A percentile compares a stretch with the other conserved stretches of the same genome.
phyloP scores from a whole-genome alignment of 2,888 invertebrate genomes.

The Ashinkailepas kermadecensis region DNA sequence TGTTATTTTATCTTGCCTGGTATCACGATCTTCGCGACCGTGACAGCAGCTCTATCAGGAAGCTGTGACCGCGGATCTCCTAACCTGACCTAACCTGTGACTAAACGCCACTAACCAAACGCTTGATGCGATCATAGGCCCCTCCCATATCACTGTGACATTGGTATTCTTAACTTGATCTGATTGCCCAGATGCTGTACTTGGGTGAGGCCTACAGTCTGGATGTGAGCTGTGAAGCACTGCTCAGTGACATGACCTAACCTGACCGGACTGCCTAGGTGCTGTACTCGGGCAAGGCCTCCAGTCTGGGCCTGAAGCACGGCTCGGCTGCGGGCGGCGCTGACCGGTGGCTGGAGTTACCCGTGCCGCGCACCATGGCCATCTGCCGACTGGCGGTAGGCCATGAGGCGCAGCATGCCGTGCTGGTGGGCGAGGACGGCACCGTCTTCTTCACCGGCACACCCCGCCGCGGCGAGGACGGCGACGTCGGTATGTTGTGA shows the following conservation, averaged over 20 bases:
- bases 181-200: constrained; percentile 58
- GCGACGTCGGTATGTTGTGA: constrained; percentile 58
- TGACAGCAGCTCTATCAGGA: no score
- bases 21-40: no score
- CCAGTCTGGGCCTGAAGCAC: constrained; percentile 72
- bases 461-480: constrained; percentile 86
- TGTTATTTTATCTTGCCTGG: no score
- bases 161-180: no score
- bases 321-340: constrained; percentile 32
- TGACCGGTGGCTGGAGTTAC: constrained; percentile 44
- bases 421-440: constrained; percentile 87
- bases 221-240: constrained; percentile 54
- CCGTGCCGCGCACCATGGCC: constrained; percentile 63
- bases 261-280: constrained; percentile 47
- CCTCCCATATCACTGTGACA: no score
- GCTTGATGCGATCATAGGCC: no score
- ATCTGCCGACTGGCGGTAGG: constrained; percentile 75
- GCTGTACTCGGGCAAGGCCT: constrained; percentile 77
- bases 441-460: constrained; percentile 78
- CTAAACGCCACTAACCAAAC: no score
- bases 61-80: no score
- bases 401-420: constrained; percentile 86
- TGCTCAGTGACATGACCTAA: no score
- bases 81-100: no score
- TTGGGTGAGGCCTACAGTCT: constrained; percentile 78